Evolutionary conservation across 2,113 vertebrate species (phyloP).

Genomic region (Phyllopteryx taeniolatus): DNA sequence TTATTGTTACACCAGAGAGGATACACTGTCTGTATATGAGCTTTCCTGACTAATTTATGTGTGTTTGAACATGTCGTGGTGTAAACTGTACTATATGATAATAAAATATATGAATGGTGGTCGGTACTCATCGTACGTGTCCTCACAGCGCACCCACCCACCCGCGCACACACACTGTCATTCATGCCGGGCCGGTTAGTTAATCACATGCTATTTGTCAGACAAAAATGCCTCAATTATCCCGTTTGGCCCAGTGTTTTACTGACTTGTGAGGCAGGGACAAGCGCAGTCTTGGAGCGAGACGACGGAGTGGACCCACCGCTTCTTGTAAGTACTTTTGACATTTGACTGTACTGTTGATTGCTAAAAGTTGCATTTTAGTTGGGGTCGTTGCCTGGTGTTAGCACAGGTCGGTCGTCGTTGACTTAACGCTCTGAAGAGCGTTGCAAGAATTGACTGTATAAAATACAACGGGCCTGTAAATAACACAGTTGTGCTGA

Average conservation of each 20-base stretch:
- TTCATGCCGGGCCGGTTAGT: slow-evolving; percentile 58
- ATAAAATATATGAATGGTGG: slow-evolving; percentile 39
- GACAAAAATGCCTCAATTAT: slow-evolving; percentile 54
- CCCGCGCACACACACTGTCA: neutral
- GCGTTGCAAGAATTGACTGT: no score
- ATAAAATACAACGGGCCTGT: no score
- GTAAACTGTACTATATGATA: slow-evolving; percentile 48
- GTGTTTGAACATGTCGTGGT: slow-evolving; percentile 47
- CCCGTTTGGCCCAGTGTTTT: slow-evolving; percentile 25
- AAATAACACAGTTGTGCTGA: no score
- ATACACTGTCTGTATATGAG: slow-evolving; percentile 59
- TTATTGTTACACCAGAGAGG: slow-evolving; percentile 40
- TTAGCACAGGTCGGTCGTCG: no score
- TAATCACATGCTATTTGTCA: slow-evolving; percentile 70
- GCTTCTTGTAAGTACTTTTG: slow-evolving; percentile 38
- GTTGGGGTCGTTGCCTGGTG: neutral
- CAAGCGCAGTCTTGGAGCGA: slow-evolving; percentile 5
- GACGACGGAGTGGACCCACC: neutral
- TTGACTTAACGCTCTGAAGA: no score
- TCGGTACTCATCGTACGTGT: neutral
- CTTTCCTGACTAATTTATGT: slow-evolving; percentile 60
- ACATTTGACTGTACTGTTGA: neutral
- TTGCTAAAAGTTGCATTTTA: neutral
- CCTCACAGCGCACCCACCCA: neutral
- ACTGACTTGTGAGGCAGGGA: slow-evolving; percentile 29